Conservation (phyloP, 2,888 invertebrate genomes). For the Netelia virgata region DNA sequence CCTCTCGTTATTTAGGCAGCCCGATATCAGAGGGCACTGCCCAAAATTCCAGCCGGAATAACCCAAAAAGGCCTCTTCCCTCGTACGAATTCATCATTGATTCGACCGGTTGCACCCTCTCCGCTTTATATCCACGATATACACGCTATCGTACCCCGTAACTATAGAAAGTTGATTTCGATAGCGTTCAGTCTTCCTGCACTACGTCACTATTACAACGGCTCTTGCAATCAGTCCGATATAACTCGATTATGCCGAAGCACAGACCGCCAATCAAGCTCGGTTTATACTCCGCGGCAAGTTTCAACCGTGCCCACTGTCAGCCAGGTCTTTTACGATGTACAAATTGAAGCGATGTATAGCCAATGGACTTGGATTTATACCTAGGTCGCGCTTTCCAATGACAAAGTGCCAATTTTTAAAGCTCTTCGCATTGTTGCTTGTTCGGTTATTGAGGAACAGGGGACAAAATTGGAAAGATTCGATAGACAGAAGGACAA, state of each 20-base stretch:
- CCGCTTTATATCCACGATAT: conserved; percentile 4
- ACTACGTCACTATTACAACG: conserved; percentile 74
- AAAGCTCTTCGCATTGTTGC: too few species aligned
- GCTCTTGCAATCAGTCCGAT: conserved; percentile 77
- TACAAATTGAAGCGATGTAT: neutral
- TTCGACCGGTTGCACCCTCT: conserved; percentile 25
- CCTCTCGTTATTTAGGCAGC: conserved; percentile 59
- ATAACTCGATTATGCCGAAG: conserved; percentile 76
- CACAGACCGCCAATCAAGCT: conserved; percentile 76
- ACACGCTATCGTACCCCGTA: neutral
- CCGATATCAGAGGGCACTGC: conserved; percentile 54
- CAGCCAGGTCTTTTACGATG: neutral
- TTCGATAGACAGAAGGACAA: too few species aligned
- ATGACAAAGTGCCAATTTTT: too few species aligned
- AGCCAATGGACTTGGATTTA: neutral
- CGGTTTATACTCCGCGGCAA: conserved; percentile 35
- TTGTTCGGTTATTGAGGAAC: too few species aligned
- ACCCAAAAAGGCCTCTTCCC: conserved; percentile 51
- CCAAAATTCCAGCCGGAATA: conserved; percentile 77
- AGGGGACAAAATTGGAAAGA: too few species aligned
- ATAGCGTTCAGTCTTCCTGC: conserved; percentile 46
- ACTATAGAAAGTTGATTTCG: conserved; percentile 56
- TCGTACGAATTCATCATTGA: conserved; percentile 50
- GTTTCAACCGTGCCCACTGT: neutral
- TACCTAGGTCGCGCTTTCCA: neutral